Evolutionary conservation across 64 coral and sea anemone genomes (phyloP).

Genomic region (Actinia tenebrosa): DNA sequence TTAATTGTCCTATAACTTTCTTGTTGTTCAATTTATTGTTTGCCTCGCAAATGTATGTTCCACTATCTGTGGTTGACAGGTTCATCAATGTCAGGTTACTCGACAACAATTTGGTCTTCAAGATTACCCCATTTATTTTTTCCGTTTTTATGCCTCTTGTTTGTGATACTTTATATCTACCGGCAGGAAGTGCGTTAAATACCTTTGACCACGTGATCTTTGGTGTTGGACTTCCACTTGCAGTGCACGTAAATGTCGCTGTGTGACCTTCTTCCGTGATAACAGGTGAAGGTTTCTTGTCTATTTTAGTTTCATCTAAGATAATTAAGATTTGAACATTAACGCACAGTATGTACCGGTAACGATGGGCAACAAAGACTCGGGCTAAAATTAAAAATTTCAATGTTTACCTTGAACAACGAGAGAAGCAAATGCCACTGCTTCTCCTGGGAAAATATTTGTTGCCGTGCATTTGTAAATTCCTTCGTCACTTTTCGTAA

Average conservation of each 20-base stretch:
- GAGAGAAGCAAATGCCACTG: neutral
- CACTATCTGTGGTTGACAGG: neutral
- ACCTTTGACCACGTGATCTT: slow-evolving; percentile 23
- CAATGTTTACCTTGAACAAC: slow-evolving; percentile 13
- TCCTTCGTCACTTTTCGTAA: slow-evolving; percentile 24
- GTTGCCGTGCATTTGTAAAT: slow-evolving; percentile 34
- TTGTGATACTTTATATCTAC: neutral
- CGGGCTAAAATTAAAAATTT: no score
- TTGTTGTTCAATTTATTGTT: neutral
- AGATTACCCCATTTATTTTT: neutral
- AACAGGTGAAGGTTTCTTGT: neutral
- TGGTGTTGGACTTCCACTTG: slow-evolving; percentile 27
- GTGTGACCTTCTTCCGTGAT: slow-evolving; percentile 31
- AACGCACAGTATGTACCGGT: no score
- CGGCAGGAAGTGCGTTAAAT: neutral
- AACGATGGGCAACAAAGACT: neutral
- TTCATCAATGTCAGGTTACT: neutral
- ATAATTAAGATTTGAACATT: no score
- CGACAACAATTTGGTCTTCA: neutral
- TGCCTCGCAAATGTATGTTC: neutral
- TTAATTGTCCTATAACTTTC: neutral
- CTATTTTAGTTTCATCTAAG: slow-evolving; percentile 7
- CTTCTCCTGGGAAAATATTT: neutral
- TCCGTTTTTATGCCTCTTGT: neutral
- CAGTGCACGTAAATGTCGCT: slow-evolving; percentile 4